Base-by-base conservation (phyloP, 2,888 invertebrate species). In the Euproctis similis region DNA sequence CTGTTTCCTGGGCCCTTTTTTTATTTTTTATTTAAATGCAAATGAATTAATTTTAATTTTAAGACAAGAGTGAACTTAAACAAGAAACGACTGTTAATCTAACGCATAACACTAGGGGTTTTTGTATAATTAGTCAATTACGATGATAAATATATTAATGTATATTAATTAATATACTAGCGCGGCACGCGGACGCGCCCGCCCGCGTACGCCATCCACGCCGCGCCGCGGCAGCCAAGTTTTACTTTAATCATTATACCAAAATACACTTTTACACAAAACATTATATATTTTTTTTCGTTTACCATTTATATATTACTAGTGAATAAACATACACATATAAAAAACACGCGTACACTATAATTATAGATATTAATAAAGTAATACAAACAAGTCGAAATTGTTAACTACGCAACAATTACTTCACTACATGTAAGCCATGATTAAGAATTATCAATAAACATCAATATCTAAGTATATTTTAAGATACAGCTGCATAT, bases 51-150 rank as follows among this genome's bases (percentile, higher is more conserved):
- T 62, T 65, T 66, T 57, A 58, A n/a, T n/a, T n/a, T n/a, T 58
- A 62, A 52, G 56, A 67, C 63, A 66, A 71, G 59, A 61, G 61
- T 70, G 64, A 80, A 80, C 77, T 75, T 75, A 76, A 75, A 68
- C 62, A 52, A 34, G 45, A 53, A 47, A 61, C 53, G 60, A 59
- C 60, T 59, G 76, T 72, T 80, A 76, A 60, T 72, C 78, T 82
- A 77, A 72, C 30, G 51, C 59, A 75, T 71, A 80, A 76, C 71
- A 62, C 80, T 82, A 82, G 65, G 76, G 78, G 64, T 67, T 53
- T n/a, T 69, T 67, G 66, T 75, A 72, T 80, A 85, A 85, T 85
- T 85, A 85, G 85, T 85, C 85, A 85, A 85, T 85, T 85, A 85
- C 85, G 85, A 85, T 85, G 64, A 72, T 84, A 82, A 84, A 71